A percentile compares a stretch with the other conserved stretches of the same genome.
Conservation (phyloP, 2,888 invertebrate genomes). For the Sinhomidia bicolor region DNA sequence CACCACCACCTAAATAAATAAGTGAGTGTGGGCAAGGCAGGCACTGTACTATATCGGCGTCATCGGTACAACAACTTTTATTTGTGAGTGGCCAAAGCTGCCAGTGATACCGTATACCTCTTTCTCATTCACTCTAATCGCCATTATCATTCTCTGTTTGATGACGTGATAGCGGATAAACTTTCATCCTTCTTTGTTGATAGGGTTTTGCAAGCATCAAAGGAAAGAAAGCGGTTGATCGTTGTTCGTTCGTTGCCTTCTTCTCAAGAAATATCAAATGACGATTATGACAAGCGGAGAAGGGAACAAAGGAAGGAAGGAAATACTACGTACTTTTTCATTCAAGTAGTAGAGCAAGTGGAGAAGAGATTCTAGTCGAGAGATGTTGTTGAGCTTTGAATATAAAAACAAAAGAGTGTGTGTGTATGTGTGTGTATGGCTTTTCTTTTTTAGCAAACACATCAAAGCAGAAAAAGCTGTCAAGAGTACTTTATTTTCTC, state of each 20-base stretch:
- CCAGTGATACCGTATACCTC: not conserved
- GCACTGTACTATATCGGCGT: not conserved
- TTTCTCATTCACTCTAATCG: not conserved
- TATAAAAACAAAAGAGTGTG: conserved; percentile 19
- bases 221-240: conserved; percentile 42
- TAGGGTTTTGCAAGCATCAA: not conserved
- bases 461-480: conserved; percentile 44
- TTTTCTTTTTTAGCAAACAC: conserved; percentile 28
- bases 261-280: conserved; percentile 39
- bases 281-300: conserved; percentile 50
- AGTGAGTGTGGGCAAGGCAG: not conserved
- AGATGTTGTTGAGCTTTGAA: conserved; percentile 44
- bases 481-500: conserved; percentile 34
- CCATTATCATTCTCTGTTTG: not conserved
- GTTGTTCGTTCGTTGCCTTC: conserved; percentile 3
- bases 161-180: conserved; percentile 33
- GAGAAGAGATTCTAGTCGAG: no score
- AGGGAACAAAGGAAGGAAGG: conserved; percentile 26
- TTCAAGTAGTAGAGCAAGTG: not conserved
- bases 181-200: conserved; percentile 29
- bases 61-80: not conserved
- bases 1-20: not conserved
- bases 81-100: not conserved
- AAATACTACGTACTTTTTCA: not conserved
- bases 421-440: not conserved